phyloP scores from a whole-genome alignment of 1,140 invertebrate genomes.

The Drosophila melanica region DNA sequence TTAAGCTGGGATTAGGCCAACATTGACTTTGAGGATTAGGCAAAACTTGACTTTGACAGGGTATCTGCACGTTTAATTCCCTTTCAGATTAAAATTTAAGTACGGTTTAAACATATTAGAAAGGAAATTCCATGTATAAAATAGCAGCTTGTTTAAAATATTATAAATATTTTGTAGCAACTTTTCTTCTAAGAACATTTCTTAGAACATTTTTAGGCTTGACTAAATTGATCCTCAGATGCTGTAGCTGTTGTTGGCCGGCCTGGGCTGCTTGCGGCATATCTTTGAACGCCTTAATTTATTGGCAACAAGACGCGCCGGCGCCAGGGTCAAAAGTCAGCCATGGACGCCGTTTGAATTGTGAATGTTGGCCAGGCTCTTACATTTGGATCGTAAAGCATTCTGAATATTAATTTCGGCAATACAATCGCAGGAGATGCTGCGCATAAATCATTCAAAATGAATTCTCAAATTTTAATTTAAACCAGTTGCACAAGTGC shows the following conservation, averaged over 20 bases:
- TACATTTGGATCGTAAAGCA: conserved; percentile 58
- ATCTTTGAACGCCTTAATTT: conserved; percentile 72
- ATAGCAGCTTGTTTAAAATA: not conserved
- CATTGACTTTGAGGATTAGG: conserved; percentile 29
- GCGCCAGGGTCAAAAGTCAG: conserved; percentile 76
- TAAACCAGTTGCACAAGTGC: conserved; percentile 76
- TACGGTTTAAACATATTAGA: not conserved
- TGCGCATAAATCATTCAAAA: conserved; percentile 60
- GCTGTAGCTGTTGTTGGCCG: not conserved
- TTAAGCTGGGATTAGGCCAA: conserved; percentile 29
- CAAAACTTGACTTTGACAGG: conserved; percentile 26
- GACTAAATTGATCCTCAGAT: not conserved
- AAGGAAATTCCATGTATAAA: not conserved
- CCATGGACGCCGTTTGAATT: conserved; percentile 48
- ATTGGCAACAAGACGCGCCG: conserved; percentile 69
- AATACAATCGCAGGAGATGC: conserved; percentile 34
- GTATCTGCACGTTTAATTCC: not conserved
- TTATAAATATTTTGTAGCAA: not conserved
- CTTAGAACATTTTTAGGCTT: conserved; percentile 6
- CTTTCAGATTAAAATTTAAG: conserved; percentile 17
- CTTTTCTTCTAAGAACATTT: conserved; percentile 3
- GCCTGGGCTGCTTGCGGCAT: conserved; percentile 38
- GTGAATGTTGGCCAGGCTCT: conserved; percentile 34
- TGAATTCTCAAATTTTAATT: conserved; percentile 73
- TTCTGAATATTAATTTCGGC: conserved; percentile 49